Conservation (phyloP, 2,888 invertebrate species). For the Tinea trinotella region DNA sequence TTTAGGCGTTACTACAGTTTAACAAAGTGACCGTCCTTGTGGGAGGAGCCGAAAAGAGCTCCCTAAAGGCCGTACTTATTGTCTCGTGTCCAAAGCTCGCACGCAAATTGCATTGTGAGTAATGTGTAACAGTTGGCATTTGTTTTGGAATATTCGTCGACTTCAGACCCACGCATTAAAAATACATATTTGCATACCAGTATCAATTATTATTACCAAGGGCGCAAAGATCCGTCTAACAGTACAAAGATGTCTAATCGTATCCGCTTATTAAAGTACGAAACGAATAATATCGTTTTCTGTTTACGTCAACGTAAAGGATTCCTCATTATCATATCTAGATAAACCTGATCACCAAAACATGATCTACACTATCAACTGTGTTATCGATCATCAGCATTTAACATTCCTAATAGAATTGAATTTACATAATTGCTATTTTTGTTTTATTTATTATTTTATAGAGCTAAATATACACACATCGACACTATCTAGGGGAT, state of each 20-base stretch:
- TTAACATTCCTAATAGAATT: too few relatives aligned
- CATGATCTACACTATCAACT: neutral
- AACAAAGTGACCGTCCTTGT: conserved; percentile 45
- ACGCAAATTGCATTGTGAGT: neutral
- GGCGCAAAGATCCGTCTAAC: conserved; percentile 14
- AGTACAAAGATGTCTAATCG: neutral
- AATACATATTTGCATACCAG: conserved; percentile 1
- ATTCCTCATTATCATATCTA: conserved; percentile 11
- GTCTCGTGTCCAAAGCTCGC: neutral
- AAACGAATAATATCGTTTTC: neutral
- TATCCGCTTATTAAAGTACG: neutral
- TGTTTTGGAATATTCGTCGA: conserved; percentile 3
- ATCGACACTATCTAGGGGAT: too few relatives aligned
- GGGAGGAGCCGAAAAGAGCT: conserved; percentile 37
- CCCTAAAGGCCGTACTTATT: conserved; percentile 23
- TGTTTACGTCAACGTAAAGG: neutral
- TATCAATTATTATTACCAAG: conserved; percentile 14
- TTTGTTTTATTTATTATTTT: neutral
- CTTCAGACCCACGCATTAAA: conserved; percentile 8
- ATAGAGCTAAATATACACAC: too few relatives aligned
- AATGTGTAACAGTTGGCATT: conserved; percentile 8
- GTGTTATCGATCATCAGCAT: neutral
- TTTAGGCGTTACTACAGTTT: conserved; percentile 35
- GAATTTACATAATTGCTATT: too few relatives aligned
- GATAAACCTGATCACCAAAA: conserved; percentile 11